Evolutionary conservation across 2,888 invertebrate genomes (phyloP).

Genomic region (Caenorhabditis zanzibari): DNA sequence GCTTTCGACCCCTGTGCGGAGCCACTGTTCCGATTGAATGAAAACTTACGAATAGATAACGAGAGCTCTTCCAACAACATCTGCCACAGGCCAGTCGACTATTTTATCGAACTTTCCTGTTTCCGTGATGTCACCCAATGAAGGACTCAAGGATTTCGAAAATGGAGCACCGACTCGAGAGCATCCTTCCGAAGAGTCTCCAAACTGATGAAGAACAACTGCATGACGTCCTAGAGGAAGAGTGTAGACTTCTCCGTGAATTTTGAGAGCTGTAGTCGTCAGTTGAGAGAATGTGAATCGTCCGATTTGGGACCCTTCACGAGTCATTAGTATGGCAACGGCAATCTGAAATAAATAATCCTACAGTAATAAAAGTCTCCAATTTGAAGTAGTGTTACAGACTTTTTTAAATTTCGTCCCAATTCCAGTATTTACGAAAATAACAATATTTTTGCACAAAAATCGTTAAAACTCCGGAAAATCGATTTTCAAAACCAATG

Average conservation of each 20-base stretch:
- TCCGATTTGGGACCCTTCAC: constrained; percentile 62
- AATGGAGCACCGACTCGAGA: constrained; percentile 69
- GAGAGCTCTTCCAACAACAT: constrained; percentile 72
- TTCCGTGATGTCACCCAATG: constrained; percentile 65
- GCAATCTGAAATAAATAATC: constrained; percentile 58
- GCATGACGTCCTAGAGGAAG: constrained; percentile 71
- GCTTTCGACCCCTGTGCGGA: too few relatives aligned
- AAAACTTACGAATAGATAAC: constrained; percentile 70
- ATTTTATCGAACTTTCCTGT: constrained; percentile 65
- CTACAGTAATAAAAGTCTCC: too few relatives aligned
- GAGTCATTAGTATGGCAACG: constrained; percentile 63
- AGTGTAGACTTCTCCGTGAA: constrained; percentile 65
- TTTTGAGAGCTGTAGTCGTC: constrained; percentile 64
- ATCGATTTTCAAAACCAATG: too few relatives aligned
- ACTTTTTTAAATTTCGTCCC: too few relatives aligned
- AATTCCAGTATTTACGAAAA: too few relatives aligned
- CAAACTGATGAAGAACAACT: constrained; percentile 73
- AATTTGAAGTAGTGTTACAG: too few relatives aligned
- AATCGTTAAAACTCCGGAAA: too few relatives aligned
- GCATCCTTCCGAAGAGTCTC: constrained; percentile 71
- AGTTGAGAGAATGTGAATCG: constrained; percentile 68
- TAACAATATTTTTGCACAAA: too few relatives aligned
- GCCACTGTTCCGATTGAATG: neutral
- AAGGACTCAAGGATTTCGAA: constrained; percentile 55
- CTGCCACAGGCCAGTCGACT: constrained; percentile 72